phyloP scores from a whole-genome alignment of 2,113 vertebrate genomes.

The Anguilla rostrata region DNA sequence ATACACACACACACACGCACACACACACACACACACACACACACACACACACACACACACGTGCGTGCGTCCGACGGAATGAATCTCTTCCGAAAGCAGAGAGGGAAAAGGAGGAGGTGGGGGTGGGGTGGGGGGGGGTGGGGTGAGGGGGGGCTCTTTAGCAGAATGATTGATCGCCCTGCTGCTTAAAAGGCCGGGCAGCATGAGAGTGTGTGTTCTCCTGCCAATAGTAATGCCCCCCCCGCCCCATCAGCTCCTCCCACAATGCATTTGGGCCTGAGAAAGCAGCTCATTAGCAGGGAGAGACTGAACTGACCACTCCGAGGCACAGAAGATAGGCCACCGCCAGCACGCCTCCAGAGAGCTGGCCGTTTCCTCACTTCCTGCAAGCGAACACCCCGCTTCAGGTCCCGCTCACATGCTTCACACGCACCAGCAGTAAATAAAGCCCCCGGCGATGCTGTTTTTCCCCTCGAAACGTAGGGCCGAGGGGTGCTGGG shows the following conservation, averaged over 20 bases:
- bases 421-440: not conserved
- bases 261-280: no score
- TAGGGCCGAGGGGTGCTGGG: no score
- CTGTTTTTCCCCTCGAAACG: no score
- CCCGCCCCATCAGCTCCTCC: not conserved
- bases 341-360: not conserved
- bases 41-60: not conserved
- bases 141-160: not conserved
- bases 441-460: not conserved
- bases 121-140: no score
- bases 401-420: not conserved
- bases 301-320: not conserved
- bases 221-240: not conserved
- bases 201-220: not conserved
- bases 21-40: not conserved
- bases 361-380: no score
- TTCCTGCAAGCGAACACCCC: not conserved
- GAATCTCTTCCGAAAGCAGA: not conserved
- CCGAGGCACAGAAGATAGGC: not conserved
- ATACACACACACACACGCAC: not conserved
- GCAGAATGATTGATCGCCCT: not conserved
- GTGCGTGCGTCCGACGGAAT: not conserved
- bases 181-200: not conserved
- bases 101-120: not conserved
- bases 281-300: no score